phyloP scores from a whole-genome alignment of 2,888 invertebrate genomes.

The Drosophila peninsularis region DNA sequence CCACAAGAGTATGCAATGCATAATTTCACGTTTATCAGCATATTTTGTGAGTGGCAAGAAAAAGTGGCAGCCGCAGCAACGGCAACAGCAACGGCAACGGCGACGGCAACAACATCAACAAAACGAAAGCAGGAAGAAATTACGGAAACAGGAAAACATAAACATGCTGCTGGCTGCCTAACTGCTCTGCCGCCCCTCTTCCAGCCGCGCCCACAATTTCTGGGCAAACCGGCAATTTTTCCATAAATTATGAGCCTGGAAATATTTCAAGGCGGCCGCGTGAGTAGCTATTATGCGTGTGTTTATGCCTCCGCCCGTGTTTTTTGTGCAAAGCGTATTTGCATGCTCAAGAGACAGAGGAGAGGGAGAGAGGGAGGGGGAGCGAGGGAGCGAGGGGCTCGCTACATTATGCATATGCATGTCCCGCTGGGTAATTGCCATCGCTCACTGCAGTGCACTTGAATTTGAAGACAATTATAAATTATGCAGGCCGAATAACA shows the following conservation, averaged over 20 bases:
- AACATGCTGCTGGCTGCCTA: constrained; percentile 66
- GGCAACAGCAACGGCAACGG: constrained; percentile 4
- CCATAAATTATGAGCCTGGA: constrained; percentile 72
- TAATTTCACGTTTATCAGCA: constrained; percentile 44
- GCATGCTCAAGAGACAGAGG: constrained; percentile 27
- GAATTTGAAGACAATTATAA: constrained; percentile 48
- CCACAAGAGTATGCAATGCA: constrained; percentile 53
- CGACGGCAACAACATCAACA: constrained; percentile 41
- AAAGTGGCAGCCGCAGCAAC: constrained; percentile 34
- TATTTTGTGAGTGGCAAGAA: constrained; percentile 39
- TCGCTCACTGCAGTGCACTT: constrained; percentile 49
- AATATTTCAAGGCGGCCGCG: constrained; percentile 70
- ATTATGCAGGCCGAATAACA: constrained; percentile 24
- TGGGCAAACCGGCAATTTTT: constrained; percentile 54
- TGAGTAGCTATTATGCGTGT: constrained; percentile 66
- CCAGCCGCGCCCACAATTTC: not conserved
- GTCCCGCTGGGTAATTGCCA: constrained; percentile 33
- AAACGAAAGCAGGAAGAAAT: constrained; percentile 74
- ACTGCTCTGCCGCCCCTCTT: constrained; percentile 14
- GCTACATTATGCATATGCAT: constrained; percentile 68
- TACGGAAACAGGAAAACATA: constrained; percentile 80
- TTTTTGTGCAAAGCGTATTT: constrained; percentile 43
- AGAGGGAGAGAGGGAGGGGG: not conserved
- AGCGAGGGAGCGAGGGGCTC: not conserved
- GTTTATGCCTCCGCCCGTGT: constrained; percentile 15